These are phyloP conservation scores for Salticus scenicus DNA, from an alignment of 2,888 invertebrate species.

Conservation along the genomic window DNA sequence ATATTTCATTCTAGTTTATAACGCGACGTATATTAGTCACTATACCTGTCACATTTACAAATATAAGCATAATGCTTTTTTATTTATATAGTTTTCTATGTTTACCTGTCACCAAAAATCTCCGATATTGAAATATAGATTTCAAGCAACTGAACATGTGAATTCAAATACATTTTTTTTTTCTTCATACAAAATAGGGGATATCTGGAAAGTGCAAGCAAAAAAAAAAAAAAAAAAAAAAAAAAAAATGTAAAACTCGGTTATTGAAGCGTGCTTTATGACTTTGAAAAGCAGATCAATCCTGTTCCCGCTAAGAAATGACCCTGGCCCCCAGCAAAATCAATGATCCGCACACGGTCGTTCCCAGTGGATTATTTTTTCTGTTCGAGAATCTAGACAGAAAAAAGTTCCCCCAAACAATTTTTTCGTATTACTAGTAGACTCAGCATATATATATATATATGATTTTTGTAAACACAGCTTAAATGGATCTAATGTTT, in stretches of 20 bases:
- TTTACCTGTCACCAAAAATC: not conserved
- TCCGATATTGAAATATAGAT: not conserved
- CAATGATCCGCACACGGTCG: constrained; percentile 29
- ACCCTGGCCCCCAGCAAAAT: constrained; percentile 31
- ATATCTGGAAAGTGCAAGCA: not conserved
- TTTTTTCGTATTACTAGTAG: not conserved
- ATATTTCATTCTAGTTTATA: no score
- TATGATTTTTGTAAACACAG: no score
- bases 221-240: no score
- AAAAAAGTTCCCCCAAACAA: not conserved
- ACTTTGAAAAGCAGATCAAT: constrained; percentile 43
- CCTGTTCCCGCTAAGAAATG: constrained; percentile 35
- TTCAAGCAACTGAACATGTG: not conserved
- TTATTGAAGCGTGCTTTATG: constrained; percentile 44
- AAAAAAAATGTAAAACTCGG: constrained; percentile 38
- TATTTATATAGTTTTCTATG: not conserved
- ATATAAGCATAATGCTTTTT: no score
- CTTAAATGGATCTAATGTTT: no score
- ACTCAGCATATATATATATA: not conserved
- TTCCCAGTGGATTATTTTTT: constrained; percentile 19
- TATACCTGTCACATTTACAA: no score
- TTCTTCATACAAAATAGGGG: not conserved
- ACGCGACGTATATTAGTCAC: no score
- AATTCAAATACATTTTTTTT: not conserved
- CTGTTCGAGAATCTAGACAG: not conserved